Percentiles rank a stretch among this genome's conserved stretches.
Evolutionary conservation across 2,888 invertebrate species (phyloP).

Genomic region (Nebria salina): DNA sequence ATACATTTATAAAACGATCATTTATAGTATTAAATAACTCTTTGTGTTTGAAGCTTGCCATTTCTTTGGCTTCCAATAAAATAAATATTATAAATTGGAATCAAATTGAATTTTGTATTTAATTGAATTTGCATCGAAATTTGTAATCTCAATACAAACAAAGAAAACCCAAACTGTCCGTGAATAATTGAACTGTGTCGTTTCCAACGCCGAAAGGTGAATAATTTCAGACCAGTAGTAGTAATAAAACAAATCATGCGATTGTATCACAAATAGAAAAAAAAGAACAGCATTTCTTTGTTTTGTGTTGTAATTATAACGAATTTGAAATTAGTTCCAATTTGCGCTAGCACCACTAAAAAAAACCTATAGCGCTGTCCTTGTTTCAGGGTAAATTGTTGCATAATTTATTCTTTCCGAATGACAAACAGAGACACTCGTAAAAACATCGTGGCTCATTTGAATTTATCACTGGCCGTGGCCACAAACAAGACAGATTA

Average conservation of each 20-base stretch:
- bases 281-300: neutral
- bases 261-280: neutral
- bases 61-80: neutral
- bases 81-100: neutral
- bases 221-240: neutral
- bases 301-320: neutral
- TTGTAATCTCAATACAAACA: neutral
- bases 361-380: neutral
- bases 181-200: neutral
- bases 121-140: neutral
- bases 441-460: neutral
- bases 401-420: neutral
- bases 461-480: neutral
- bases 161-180: neutral
- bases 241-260: neutral
- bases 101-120: neutral
- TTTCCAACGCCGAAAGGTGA: neutral
- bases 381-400: neutral
- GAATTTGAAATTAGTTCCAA: neutral
- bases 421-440: neutral
- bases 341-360: neutral
- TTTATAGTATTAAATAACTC: no score
- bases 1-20: no score
- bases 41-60: no score
- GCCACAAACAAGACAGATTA: neutral